Evolutionary conservation across 2,113 vertebrate species (phyloP), one percentile per base, ranked within the genome.

Genomic region (Macquaria australasica): DNA sequence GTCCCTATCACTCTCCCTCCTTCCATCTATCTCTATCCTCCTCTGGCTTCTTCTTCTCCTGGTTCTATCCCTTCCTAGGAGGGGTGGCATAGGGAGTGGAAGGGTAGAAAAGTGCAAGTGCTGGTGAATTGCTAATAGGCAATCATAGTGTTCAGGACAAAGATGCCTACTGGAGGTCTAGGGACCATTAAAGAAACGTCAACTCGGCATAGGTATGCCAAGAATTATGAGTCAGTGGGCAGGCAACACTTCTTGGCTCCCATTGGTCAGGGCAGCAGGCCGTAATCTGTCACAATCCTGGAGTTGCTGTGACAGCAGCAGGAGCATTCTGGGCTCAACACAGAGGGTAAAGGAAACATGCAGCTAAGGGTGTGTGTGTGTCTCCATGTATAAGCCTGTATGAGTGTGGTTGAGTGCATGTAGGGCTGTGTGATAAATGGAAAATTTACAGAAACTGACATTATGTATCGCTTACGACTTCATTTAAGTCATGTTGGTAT

Each of bases 191-290:
- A 95, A 94, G 95, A 95, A 95, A 94, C 87, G 94, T 96, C 95
- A 95, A 89, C 93, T 93, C 89, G 88, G 92, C 93, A 93, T 93
- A 93, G 94, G 95, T 95, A 94, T 88, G 85, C 87, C 90, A 93
- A 93, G 95, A 96, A 95, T 96, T 95, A 96, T 95, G 95, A 96
- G 95, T 95, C 94, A 95, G 91, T 90, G 94, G 93, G 94, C 89
- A 89, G 92, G 87, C 92, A 93, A 91, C 84, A 79, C 87, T 92
- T 91, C 87, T 87, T 91, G 89, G 88, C 93, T 93, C 84, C 90
- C 82, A 95, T 93, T 95, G 96, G 95, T 91, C 92, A 85, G 90
- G 91, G 91, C 83, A 88, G 87, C 81, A 64, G 87, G 91, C 90
- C 88, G 89, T 95, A 95, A 96, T 96, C 95, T 94, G 95, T 95